Evolutionary conservation across 2,797 vertebrate species (phyloP).

Genomic region (Psittacula derbiana): DNA sequence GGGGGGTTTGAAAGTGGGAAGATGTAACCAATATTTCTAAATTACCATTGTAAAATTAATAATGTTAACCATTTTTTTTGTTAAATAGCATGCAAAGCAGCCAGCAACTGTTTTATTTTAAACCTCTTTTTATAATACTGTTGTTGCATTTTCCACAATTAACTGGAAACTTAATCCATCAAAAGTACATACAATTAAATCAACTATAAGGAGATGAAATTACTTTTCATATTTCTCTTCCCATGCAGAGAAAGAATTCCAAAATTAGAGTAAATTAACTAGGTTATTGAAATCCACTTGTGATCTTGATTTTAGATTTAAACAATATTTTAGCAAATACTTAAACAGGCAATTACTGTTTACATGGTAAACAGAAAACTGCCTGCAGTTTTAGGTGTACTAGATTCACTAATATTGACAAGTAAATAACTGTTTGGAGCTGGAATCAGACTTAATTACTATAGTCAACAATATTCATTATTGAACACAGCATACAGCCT

Average conservation of each 20-base stretch:
- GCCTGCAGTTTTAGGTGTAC: neutral
- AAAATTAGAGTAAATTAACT: slow-evolving; percentile 65
- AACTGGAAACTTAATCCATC: slow-evolving; percentile 70
- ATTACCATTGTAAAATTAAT: slow-evolving; percentile 57
- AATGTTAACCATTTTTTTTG: neutral
- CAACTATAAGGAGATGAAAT: slow-evolving; percentile 68
- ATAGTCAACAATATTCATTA: slow-evolving; percentile 10
- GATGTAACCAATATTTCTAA: slow-evolving; percentile 59
- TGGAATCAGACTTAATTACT: slow-evolving; percentile 34
- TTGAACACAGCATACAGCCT: neutral
- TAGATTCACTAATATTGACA: slow-evolving; percentile 19
- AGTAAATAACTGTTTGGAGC: slow-evolving; percentile 18
- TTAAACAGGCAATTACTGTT: slow-evolving; percentile 26
- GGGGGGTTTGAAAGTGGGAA: neutral
- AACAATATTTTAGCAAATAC: slow-evolving; percentile 51
- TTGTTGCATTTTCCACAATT: slow-evolving; percentile 40
- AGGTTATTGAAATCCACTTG: slow-evolving; percentile 52
- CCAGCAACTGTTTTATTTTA: slow-evolving; percentile 53
- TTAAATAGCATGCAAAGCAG: neutral
- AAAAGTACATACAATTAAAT: slow-evolving; percentile 66
- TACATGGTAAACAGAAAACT: slow-evolving; percentile 36
- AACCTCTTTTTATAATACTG: slow-evolving; percentile 13
- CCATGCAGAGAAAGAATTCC: slow-evolving; percentile 56
- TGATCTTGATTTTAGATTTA: slow-evolving; percentile 52
- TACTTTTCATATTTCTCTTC: slow-evolving; percentile 65